Base-by-base conservation (phyloP, 2,113 vertebrate species). In the Paramisgurnus dabryanus region DNA sequence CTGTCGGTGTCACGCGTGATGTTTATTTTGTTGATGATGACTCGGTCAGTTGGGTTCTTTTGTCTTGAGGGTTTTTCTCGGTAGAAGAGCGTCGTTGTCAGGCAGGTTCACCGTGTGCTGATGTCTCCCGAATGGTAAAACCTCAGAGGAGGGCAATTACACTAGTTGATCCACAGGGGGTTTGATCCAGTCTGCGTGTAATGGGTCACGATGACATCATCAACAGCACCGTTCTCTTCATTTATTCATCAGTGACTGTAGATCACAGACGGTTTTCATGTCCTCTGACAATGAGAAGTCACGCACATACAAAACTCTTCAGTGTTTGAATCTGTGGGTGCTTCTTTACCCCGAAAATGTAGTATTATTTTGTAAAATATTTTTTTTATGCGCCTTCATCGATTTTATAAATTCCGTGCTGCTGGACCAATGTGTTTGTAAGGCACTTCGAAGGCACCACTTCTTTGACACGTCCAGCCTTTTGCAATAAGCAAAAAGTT, bases 191-290 rank as follows among this genome's bases (percentile, higher is more conserved):
- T 57, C 64, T 69, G 34, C 66, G 47, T 68, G 82, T 73, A 61
- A 22, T 45, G 41, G 43, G 58, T 50, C 77, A 13, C 34, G 40
- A 34, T 40, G 81, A 83, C 84, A 82, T 87, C 81, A 84, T 80
- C 58, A n/a, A 27, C 41, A 67, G 27, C 7, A 7, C 65, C 2
- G 8, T 47, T 58, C 61, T 4, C 50, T 87, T 89, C 53, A 89
- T 89, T 91, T 87, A 90, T 90, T 89, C 49, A 90, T 88, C 84
- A 83, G 75, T 12, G 66, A 76, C 60, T 58, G 72, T n/a, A 66
- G 72, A 68, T 63, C 47, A 12, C 50, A 79, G 85, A 79, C 82
- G 67, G 45, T 72, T 60, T 81, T 88, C 78, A 78, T 61, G 0
- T 79, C 15, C 78, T 45, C 8, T 10, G 39, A 18, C 49, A 11